Evolutionary conservation across 2,797 vertebrate genomes (phyloP), one percentile per base, ranked within the genome.

Genomic region (Furcifer pardalis): DNA sequence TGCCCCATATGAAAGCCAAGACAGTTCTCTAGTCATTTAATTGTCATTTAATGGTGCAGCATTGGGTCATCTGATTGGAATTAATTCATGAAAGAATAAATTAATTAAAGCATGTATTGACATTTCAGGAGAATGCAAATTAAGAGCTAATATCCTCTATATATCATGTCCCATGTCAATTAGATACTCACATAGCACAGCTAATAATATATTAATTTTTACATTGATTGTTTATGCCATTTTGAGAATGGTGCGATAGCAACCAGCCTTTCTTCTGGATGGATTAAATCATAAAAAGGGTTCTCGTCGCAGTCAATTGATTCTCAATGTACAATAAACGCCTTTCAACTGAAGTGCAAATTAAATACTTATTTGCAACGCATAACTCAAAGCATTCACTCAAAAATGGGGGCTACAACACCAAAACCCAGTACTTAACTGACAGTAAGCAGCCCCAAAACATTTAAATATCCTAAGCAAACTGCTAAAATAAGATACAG

Each of bases 301-400:
- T 93, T 88, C 89, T 91, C 83, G 65, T 73, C 86, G 88, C 44
- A 90, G 82, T 92, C 82, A 89, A 27, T 88, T 89, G 89, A 87
- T 88, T 93, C 72, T 92, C 88, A 89, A 69, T 87, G 56, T 89
- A 92, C 72, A 82, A 89, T 92, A 89, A 90, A 82, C 2, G 78
- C 2, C 75, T 88, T 83, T 89, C 88, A 91, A 88, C 88, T 89
- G 89, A 93, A 94, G 73, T 92, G 83, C 83, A 94, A 92, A 93
- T 93, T 89, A 92, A 94, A 90, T 84, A 85, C 73, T 88, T 93
- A 85, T 84, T 91, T 94, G 87, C 79, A 89, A 82, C n/a, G 73
- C 52, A 63, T 82, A 85, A 86, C 79, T 63, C 68, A 91, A 91
- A 85, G 5, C 73, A 80, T 86, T 87, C 85, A 90, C 12, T 69